Conservation (phyloP, 1,140 invertebrate genomes). For the Parasteatoda tepidariorum region DNA sequence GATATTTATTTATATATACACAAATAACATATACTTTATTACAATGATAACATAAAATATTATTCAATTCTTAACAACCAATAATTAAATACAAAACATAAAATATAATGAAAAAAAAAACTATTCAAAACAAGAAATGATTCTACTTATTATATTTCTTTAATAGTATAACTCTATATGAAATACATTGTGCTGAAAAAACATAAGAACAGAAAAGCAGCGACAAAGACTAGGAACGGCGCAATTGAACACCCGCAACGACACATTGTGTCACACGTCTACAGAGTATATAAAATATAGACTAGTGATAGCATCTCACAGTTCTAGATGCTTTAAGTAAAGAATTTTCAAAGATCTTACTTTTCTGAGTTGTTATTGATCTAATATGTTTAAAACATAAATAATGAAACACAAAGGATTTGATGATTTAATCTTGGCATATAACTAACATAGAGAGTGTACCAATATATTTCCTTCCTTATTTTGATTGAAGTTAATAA, state of each 20-base stretch:
- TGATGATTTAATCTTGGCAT: no score
- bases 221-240: constrained; percentile 57
- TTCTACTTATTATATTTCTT: background rate
- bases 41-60: constrained; percentile 29
- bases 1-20: constrained; percentile 30
- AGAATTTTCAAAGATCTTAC: background rate
- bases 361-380: no score
- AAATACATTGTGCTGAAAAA: constrained; percentile 50
- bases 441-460: no score
- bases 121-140: constrained; percentile 14
- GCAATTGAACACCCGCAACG: constrained; percentile 25
- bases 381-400: no score
- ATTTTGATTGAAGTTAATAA: no score
- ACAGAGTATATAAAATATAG: constrained; percentile 58
- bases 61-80: constrained; percentile 46
- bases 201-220: constrained; percentile 45
- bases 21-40: constrained; percentile 31
- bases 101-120: constrained; percentile 16
- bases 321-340: constrained; percentile 57
- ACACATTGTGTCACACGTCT: constrained; percentile 45
- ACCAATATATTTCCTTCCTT: no score
- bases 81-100: constrained; percentile 45
- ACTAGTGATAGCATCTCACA: constrained; percentile 51
- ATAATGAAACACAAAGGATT: no score
- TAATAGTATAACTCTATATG: constrained; percentile 18